Evolutionary conservation across 2,888 invertebrate genomes (phyloP), one percentile per base, ranked within the genome.

Genomic region (Apoda limacodes): DNA sequence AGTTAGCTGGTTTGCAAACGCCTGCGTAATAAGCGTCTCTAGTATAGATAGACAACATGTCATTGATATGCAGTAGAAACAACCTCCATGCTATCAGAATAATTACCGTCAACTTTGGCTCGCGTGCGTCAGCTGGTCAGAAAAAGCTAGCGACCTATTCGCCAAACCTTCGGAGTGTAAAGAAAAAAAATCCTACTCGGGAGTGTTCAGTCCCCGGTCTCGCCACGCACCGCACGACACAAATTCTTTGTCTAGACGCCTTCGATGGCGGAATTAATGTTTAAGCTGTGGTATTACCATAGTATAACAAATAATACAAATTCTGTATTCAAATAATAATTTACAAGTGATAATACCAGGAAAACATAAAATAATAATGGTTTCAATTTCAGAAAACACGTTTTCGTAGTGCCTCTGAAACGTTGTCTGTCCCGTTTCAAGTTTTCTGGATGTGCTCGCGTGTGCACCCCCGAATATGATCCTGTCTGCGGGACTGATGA

Each of bases 401-500:
- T 93, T 27, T 95, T 89, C 66, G 91, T 93, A 20, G 92, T 94
- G n/a, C 94, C 94, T 1, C 84, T 94, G 71, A 92, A 93, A 60
- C 84, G 93, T 21, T 95, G 94, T 63, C 81, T 94, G 14, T 83
- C 92, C 25, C 89, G 91, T 32, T 93, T 94, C 78, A 86, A 90
- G 52, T 93, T 93, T 72, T 85, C 88, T 25, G 94, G 94, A 27
- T 95, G 94, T 54, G 90, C 91, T 26, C 87, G 89, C 51, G 93
- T 94, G 45, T 94, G 94, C 52, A 89, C 93, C 5, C 84, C 90
- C 0, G 90, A 91, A 50, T 94, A 88, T 74, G 93, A 95, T 56
- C 94, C 95, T 0, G 92, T 95, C 4, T 96, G 96, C 63, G 96
- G 94, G n/a, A 91, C 90, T 2, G 95, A 96, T 58, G 86, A 87